These are phyloP conservation scores for Lophochroa leadbeateri DNA, from an alignment of 2,113 vertebrate genomes.

Conservation along the genomic window DNA sequence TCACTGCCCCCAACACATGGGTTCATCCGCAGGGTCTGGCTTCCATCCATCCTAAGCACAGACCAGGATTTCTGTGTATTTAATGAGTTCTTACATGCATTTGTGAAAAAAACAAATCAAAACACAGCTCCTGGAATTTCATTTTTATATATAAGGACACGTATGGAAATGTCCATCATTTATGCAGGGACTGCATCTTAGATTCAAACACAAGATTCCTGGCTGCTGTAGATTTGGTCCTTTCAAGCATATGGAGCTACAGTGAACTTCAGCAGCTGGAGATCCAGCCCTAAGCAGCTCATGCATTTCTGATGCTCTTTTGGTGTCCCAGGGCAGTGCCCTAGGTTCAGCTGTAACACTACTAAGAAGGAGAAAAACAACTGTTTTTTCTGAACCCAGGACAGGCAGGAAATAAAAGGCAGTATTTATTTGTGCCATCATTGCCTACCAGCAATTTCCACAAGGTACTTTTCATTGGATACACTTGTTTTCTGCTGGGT, in stretches of 20 bases:
- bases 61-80: background rate
- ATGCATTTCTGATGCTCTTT: background rate
- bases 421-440: background rate
- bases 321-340: background rate
- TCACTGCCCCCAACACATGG: background rate
- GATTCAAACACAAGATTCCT: background rate
- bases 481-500: background rate
- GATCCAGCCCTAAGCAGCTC: background rate
- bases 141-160: background rate
- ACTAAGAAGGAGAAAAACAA: background rate
- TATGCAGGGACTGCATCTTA: background rate
- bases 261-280: background rate
- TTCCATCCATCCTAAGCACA: background rate
- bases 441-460: background rate
- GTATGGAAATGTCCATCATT: background rate
- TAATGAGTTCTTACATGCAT: background rate
- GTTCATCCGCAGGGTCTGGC: background rate
- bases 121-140: background rate
- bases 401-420: background rate
- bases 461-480: background rate
- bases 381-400: background rate
- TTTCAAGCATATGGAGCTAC: background rate
- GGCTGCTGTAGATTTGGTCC: background rate
- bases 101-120: background rate
- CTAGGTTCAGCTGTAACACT: background rate